Evolutionary conservation across 2,888 invertebrate genomes (phyloP).

Genomic region (Agelastica alni): DNA sequence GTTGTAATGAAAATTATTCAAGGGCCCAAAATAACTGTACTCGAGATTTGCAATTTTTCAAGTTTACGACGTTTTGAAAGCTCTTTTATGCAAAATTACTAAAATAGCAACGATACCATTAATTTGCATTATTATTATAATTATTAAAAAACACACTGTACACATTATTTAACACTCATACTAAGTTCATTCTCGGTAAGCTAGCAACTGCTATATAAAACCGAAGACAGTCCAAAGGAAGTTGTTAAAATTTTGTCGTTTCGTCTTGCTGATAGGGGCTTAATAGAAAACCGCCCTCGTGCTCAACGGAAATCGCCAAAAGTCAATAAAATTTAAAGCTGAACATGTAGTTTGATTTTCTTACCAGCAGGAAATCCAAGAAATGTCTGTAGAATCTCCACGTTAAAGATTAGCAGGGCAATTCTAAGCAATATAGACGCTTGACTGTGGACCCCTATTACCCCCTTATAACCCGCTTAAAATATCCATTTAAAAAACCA

Average conservation of each 20-base stretch:
- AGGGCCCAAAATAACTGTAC: too few species aligned
- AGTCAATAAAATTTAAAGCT: constrained; percentile 46
- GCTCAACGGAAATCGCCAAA: constrained; percentile 42
- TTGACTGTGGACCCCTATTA: background rate
- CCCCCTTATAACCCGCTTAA: background rate
- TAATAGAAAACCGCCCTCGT: constrained; percentile 42
- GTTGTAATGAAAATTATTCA: too few species aligned
- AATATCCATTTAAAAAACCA: too few species aligned
- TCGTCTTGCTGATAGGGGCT: constrained; percentile 38
- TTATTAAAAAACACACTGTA: too few species aligned
- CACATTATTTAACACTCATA: too few species aligned
- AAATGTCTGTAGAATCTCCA: constrained; percentile 12
- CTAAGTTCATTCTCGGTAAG: too few species aligned
- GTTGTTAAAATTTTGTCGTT: constrained; percentile 38
- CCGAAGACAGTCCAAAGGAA: constrained; percentile 27
- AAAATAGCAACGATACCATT: too few species aligned
- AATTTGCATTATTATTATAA: too few species aligned
- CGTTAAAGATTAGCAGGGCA: constrained; percentile 17
- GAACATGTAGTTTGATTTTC: constrained; percentile 31
- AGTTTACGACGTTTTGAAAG: too few species aligned
- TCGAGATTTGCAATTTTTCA: too few species aligned
- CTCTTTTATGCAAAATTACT: too few species aligned
- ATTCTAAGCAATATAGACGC: background rate
- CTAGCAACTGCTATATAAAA: too few species aligned
- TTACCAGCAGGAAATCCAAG: constrained; percentile 16